Conservation (phyloP, 2,888 invertebrate species). For the Itoplectis maculator region DNA sequence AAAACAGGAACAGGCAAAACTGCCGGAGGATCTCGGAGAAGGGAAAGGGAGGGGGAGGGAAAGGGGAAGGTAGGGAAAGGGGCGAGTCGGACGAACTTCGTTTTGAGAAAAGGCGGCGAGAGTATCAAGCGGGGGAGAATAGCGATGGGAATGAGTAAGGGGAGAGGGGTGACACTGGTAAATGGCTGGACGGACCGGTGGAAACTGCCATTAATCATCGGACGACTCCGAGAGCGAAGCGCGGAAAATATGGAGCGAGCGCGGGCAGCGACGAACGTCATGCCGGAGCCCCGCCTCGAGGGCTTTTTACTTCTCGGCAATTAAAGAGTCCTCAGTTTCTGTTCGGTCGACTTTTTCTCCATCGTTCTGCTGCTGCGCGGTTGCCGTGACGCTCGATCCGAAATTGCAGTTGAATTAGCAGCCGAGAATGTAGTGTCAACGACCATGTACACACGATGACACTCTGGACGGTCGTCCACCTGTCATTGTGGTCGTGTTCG, state of each 20-base stretch:
- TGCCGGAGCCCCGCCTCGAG: not conserved
- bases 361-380: not conserved
- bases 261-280: constrained; percentile 47
- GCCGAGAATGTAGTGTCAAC: not conserved
- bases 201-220: constrained; percentile 63
- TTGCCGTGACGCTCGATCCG: not conserved
- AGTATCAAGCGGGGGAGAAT: constrained; percentile 10
- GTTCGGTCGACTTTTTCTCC: not conserved
- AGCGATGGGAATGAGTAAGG: constrained; percentile 25
- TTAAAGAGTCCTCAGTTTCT: constrained; percentile 57
- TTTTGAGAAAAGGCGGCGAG: constrained; percentile 39
- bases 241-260: constrained; percentile 53
- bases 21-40: not conserved
- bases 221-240: constrained; percentile 46
- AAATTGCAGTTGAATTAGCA: not conserved
- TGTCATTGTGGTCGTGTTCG: not conserved
- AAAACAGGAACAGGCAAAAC: constrained; percentile 5
- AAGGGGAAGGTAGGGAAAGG: not conserved
- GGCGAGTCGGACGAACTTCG: constrained; percentile 44
- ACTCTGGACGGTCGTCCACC: not conserved
- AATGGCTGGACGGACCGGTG: constrained; percentile 61
- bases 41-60: too few relatives aligned
- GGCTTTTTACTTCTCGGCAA: constrained; percentile 56
- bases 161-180: constrained; percentile 61
- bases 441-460: not conserved